Conservation (phyloP, 2,797 vertebrate genomes). For the Yasuhikotakia modesta region DNA sequence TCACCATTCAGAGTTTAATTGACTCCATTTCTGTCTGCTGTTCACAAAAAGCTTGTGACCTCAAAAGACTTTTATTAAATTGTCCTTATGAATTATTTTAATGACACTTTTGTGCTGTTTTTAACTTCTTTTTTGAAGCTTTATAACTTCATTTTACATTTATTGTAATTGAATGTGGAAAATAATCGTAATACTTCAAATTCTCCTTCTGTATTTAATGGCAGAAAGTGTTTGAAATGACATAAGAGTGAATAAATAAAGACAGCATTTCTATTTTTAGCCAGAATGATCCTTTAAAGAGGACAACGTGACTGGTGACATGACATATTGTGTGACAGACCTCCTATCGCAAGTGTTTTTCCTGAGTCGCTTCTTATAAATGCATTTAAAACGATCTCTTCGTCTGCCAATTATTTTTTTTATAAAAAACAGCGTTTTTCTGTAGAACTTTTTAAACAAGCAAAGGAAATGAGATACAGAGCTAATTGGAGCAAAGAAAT, state of each 20-base stretch:
- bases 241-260: not conserved
- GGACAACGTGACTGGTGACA: conserved; percentile 28
- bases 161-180: not conserved
- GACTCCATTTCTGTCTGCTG: not conserved
- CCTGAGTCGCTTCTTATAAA: conserved; percentile 16
- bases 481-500: conserved; percentile 37
- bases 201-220: not conserved
- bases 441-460: conserved; percentile 42
- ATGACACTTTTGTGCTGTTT: not conserved
- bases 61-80: not conserved
- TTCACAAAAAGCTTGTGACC: not conserved
- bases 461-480: conserved; percentile 15
- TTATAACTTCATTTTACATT: not conserved
- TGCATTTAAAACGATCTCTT: conserved; percentile 48
- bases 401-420: conserved; percentile 51
- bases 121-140: not conserved
- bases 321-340: conserved; percentile 31
- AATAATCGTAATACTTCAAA: not conserved
- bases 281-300: not conserved
- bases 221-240: not conserved
- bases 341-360: conserved; percentile 13
- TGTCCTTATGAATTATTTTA: not conserved
- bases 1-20: not conserved
- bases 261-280: not conserved
- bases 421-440: conserved; percentile 26